Base-by-base conservation (phyloP, 1,140 invertebrate species). In the Andrena cerasifolii region DNA sequence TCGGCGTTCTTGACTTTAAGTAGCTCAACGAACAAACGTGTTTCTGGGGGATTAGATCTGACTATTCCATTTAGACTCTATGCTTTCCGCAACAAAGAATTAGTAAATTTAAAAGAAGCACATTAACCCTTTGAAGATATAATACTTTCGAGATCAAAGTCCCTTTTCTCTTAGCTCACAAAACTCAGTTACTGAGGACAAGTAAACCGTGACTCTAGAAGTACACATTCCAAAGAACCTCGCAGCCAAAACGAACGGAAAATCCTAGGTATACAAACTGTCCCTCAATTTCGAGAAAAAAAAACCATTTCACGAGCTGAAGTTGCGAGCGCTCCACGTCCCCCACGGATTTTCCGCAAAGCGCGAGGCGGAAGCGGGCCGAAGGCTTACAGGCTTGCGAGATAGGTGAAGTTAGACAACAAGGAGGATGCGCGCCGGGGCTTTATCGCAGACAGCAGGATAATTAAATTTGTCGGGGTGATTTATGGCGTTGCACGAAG, bases 401-500 rank as follows among this genome's bases (percentile, higher is more conserved):
- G 85, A 87, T 87, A 86, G 86, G 86, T 83, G 86, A 87, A 87
- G 86, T 87, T 87, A 87, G 86, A 86, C 83, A 87, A 87, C 85
- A 87, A 86, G 83, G 85, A 87, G 86, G 86, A 87, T 87, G 85
- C 83, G 79, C 86, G 79, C 66, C 85, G 82, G 83, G 58, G 91
- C 90, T 92, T 93, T 93, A 93, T 93, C 93, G 89, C 89, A 92
- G 91, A 93, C 92, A 93, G 92, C 91, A 93, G 92, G 93, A 93
- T 93, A 93, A 93, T 93, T 93, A 93, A 93, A 93, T 93, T 93
- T 93, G 93, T 93, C 93, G 88, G 86, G 75, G 91, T 93, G 93
- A 93, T 93, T 93, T 93, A 93, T 93, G 85, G 83, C 81, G 80
- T 79, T 86, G 82, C 88, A 82, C 65, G 79, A 72, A 63, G 62